Base-by-base conservation (phyloP, 2,888 invertebrate genomes). In the Linnaemya vulpina region DNA sequence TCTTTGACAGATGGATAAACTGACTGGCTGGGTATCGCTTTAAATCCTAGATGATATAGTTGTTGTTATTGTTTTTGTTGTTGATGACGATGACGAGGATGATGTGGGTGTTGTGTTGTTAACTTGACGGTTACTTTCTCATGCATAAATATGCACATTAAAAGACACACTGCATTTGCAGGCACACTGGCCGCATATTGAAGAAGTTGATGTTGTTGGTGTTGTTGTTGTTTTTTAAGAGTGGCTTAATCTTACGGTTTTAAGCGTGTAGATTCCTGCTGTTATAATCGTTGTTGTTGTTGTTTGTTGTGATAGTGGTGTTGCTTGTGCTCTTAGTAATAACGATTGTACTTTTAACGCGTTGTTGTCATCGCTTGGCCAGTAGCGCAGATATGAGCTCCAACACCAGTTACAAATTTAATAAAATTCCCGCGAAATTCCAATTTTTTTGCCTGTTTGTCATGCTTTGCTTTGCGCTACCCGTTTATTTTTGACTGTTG, bases 241-340 rank as follows among this genome's bases (percentile, higher is more conserved):
- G 73, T 68, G 71, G 67, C 75, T 85, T 82, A 71, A 67, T 78
- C 51, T 71, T 67, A 68, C 63, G 81, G 84, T 83, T 79, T 82
- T 60, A 67, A 70, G 65, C 62, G 70, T 82, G 87, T 87, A 89
- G 73, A 81, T 74, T 81, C 77, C 70, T 77, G 74, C 65, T 70
- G 62, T 74, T 77, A 65, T 62, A 77, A 43, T 84, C 62, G 80
- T 76, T 80, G 75, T 35, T 63, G 25, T 25, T 70, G 87, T 89
- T 88, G 87, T 88, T 88, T 75, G 63, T 75, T 79, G 71, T 55
- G 15, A 40, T 79, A 82, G 15, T 74, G 49, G 46, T 65, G 40
- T 9, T 60, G 70, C 46, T 46, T 38, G 49, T 76, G 63, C 4
- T n/a, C 15, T 51, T 74, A 40, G 11, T 67, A 60, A 25, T 76